Percentiles rank a stretch among this genome's conserved stretches.
Evolutionary conservation across 2,888 invertebrate genomes (phyloP).

Genomic region (Drosophila rellima): DNA sequence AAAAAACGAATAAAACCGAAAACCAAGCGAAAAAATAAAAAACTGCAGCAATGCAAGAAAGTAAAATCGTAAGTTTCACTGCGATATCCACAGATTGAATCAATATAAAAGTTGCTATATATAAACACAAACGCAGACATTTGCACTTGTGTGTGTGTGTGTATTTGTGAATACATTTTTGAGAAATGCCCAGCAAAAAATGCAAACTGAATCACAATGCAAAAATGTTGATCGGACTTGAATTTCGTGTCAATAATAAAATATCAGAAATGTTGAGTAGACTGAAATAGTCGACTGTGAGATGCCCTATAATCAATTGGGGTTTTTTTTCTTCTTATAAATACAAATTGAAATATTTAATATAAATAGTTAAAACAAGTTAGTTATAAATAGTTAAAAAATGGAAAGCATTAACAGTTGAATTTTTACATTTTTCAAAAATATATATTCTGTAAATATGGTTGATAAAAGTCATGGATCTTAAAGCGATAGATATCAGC

Average conservation of each 20-base stretch:
- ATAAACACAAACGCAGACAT: neutral
- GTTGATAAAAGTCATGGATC: no score
- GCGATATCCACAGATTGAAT: constrained; percentile 59
- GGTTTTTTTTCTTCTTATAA: no score
- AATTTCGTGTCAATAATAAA: constrained; percentile 72
- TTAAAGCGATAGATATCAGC: no score
- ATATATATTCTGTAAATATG: no score
- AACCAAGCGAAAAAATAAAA: constrained; percentile 12
- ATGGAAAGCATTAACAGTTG: no score
- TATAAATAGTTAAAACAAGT: no score
- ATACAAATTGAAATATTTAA: no score
- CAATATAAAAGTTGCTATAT: constrained; percentile 40
- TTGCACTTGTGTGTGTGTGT: constrained; percentile 10
- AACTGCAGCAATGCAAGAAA: constrained; percentile 58
- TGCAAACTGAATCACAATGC: constrained; percentile 77
- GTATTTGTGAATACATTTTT: constrained; percentile 45
- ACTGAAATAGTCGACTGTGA: neutral
- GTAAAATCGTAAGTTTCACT: constrained; percentile 72
- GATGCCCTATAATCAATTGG: constrained; percentile 21
- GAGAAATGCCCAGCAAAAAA: constrained; percentile 58
- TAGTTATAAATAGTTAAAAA: no score
- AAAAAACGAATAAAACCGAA: constrained; percentile 29
- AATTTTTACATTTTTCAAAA: no score
- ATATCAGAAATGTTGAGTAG: constrained; percentile 20
- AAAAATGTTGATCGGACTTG: constrained; percentile 59